Conservation (phyloP, 1,140 invertebrate genomes). For the Penaeus indicus region DNA sequence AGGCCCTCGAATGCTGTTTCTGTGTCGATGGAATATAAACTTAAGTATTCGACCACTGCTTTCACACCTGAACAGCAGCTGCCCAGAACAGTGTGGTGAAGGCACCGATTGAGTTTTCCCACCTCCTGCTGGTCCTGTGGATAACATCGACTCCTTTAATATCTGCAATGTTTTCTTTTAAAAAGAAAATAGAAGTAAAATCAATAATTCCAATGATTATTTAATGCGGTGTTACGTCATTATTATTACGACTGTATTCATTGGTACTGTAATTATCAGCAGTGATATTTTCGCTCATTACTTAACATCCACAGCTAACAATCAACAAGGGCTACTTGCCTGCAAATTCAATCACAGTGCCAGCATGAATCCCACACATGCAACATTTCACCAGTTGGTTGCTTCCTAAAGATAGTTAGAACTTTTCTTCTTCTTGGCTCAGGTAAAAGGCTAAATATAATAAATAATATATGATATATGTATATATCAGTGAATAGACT, state of each 20-base stretch:
- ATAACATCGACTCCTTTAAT: not conserved
- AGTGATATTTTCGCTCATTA: too few species aligned
- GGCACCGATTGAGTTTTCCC: conserved; percentile 52
- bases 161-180: not conserved
- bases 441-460: too few species aligned
- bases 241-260: too few species aligned
- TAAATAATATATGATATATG: too few species aligned
- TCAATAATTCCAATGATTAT: too few species aligned
- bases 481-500: too few species aligned
- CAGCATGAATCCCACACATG: conserved; percentile 31
- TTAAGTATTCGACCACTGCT: not conserved
- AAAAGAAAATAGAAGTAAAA: too few species aligned
- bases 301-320: not conserved
- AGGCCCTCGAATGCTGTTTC: conserved; percentile 39
- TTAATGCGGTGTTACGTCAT: too few species aligned
- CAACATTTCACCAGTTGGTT: conserved; percentile 7
- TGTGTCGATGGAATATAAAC: conserved; percentile 49
- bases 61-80: not conserved
- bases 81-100: conserved; percentile 5
- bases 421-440: too few species aligned
- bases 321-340: conserved; percentile 2
- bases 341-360: conserved; percentile 41
- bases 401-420: not conserved
- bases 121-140: conserved; percentile 35
- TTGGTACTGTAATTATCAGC: not conserved